Percentiles rank a stretch among this genome's conserved stretches.
These are phyloP conservation scores for Troglohyphantes excavatus DNA, from an alignment of 2,888 invertebrate species.

Conservation along the genomic window DNA sequence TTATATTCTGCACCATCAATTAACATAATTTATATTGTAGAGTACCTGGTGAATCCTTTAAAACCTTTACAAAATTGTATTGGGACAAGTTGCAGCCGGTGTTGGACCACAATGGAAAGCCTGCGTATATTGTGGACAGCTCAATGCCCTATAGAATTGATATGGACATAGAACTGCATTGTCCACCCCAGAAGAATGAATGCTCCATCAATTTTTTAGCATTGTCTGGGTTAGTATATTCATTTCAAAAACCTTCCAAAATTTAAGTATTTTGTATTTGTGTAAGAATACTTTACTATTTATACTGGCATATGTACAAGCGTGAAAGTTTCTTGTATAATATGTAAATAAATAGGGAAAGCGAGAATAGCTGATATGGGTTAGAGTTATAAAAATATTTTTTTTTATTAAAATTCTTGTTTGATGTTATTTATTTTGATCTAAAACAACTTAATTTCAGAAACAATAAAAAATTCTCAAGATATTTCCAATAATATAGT, in stretches of 20 bases:
- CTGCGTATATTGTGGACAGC: constrained; percentile 49
- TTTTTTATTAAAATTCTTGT: too few species aligned
- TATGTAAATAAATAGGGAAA: too few species aligned
- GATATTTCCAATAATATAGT: too few species aligned
- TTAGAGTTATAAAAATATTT: too few species aligned
- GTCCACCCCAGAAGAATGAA: constrained; percentile 61
- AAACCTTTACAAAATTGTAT: constrained; percentile 58
- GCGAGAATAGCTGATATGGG: too few species aligned
- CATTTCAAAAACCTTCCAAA: too few species aligned
- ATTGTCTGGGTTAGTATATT: constrained; percentile 54
- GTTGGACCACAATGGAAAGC: constrained; percentile 63
- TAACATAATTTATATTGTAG: constrained; percentile 27
- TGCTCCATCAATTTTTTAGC: constrained; percentile 72
- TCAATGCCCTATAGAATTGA: constrained; percentile 42
- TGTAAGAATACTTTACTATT: not conserved
- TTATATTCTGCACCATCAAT: too few species aligned
- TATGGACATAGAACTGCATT: constrained; percentile 30
- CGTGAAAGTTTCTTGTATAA: too few species aligned
- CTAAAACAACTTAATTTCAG: too few species aligned
- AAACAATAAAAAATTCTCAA: too few species aligned
- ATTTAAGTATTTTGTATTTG: not conserved
- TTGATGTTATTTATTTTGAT: too few species aligned
- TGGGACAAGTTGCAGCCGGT: constrained; percentile 61
- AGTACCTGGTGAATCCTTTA: constrained; percentile 36
- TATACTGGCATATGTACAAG: too few species aligned